phyloP scores from a whole-genome alignment of 2,888 invertebrate species.

The Nyleta sp. region DNA sequence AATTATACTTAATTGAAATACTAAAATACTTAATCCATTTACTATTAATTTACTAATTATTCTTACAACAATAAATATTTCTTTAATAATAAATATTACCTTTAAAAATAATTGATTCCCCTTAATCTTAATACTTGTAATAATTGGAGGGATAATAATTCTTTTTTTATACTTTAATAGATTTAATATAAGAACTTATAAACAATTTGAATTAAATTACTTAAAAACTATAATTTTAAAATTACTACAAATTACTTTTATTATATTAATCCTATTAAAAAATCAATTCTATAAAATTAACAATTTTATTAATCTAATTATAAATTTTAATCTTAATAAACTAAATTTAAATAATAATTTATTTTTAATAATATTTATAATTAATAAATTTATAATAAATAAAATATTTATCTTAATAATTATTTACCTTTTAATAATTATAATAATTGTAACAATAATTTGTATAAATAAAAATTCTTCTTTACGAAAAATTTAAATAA shows the following conservation, averaged over 20 bases:
- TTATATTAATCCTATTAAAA: constrained; percentile 4
- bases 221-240: constrained; percentile 8
- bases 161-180: constrained; percentile 87
- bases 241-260: constrained; percentile 54
- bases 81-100: constrained; percentile 82
- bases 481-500: constrained; percentile 77
- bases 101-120: constrained; percentile 84
- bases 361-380: constrained; percentile 68
- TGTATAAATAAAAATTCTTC: constrained; percentile 84
- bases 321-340: constrained; percentile 68
- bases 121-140: constrained; percentile 86
- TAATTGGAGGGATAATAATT: constrained; percentile 86
- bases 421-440: constrained; percentile 84
- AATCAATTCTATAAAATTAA: not conserved
- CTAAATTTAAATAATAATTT: too few relatives aligned
- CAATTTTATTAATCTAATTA: constrained; percentile 56
- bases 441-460: constrained; percentile 85
- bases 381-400: constrained; percentile 6
- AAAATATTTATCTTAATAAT: constrained; percentile 77
- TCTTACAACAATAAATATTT: constrained; percentile 83
- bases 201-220: constrained; percentile 69
- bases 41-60: constrained; percentile 79
- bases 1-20: not conserved
- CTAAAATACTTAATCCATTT: constrained; percentile 23
- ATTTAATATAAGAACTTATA: constrained; percentile 83